A percentile compares a stretch with the other conserved stretches of the same genome.
Evolutionary conservation across 2,888 invertebrate species (phyloP).

Genomic region (Drosophila mimetica): DNA sequence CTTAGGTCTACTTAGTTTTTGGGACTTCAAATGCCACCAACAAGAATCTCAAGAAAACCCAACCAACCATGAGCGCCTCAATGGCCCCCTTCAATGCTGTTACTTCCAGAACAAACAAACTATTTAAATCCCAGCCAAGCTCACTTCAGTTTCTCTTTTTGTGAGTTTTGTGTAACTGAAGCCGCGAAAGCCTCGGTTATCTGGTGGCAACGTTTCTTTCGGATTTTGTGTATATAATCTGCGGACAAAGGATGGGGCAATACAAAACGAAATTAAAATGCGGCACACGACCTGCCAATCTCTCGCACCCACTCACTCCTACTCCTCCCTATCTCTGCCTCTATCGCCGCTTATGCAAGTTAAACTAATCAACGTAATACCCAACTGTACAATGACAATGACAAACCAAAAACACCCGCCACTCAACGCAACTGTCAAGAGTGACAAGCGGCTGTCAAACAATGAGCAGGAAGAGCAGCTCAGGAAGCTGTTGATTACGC

Average conservation of each 20-base stretch:
- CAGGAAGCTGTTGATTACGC: slow-evolving; percentile 69
- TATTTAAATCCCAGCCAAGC: slow-evolving; percentile 14
- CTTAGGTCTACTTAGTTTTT: neutral
- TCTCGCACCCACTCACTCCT: slow-evolving; percentile 61
- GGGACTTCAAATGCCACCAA: neutral
- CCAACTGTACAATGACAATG: slow-evolving; percentile 58
- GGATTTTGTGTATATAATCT: slow-evolving; percentile 60
- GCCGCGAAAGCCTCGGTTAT: slow-evolving; percentile 51
- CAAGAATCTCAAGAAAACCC: neutral
- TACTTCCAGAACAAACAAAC: slow-evolving; percentile 27
- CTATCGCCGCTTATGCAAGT: slow-evolving; percentile 58
- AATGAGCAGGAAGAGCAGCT: slow-evolving; percentile 66
- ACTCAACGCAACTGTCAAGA: slow-evolving; percentile 71
- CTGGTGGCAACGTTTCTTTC: slow-evolving; percentile 43
- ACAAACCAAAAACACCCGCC: slow-evolving; percentile 73
- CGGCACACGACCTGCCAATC: slow-evolving; percentile 80
- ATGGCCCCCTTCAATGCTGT: slow-evolving; percentile 14
- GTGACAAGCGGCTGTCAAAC: slow-evolving; percentile 59
- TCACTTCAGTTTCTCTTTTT: slow-evolving; percentile 22
- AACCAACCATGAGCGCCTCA: slow-evolving; percentile 7
- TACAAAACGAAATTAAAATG: slow-evolving; percentile 78
- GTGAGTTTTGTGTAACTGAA: slow-evolving; percentile 28
- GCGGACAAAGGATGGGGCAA: slow-evolving; percentile 64
- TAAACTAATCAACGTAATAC: slow-evolving; percentile 78
- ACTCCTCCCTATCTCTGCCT: slow-evolving; percentile 12